Evolutionary conservation across 2,797 vertebrate genomes (phyloP).

Genomic region (Distichodus sexfasciatus): DNA sequence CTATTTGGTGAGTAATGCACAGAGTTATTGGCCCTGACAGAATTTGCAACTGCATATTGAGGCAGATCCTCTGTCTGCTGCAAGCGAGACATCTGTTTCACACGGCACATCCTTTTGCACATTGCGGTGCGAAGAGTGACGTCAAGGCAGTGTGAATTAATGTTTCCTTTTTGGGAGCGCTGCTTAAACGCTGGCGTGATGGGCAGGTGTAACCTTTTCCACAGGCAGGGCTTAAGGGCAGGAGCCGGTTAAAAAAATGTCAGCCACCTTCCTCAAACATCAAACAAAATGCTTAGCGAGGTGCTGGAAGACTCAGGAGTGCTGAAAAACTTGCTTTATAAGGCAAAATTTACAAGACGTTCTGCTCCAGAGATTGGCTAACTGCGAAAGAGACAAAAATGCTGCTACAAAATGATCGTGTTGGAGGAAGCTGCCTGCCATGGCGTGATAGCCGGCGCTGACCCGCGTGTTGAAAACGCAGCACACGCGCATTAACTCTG

Average conservation of each 20-base stretch:
- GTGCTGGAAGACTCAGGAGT: not conserved
- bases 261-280: not conserved
- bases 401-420: not conserved
- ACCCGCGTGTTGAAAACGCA: slow-evolving; percentile 18
- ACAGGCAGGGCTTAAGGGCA: not conserved
- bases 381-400: not conserved
- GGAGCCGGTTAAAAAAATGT: not conserved
- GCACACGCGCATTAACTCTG: slow-evolving; percentile 31
- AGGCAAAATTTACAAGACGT: not conserved
- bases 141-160: slow-evolving; percentile 24
- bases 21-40: slow-evolving; percentile 47
- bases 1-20: slow-evolving; percentile 50
- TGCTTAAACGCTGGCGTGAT: slow-evolving; percentile 8
- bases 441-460: slow-evolving; percentile 17
- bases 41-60: slow-evolving; percentile 33
- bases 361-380: not conserved
- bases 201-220: slow-evolving; percentile 14
- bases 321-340: not conserved
- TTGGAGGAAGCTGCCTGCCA: slow-evolving; percentile 18
- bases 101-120: slow-evolving; percentile 12
- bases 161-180: slow-evolving; percentile 23
- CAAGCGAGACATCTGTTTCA: slow-evolving; percentile 20
- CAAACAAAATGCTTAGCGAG: not conserved
- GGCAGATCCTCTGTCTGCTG: slow-evolving; percentile 32
- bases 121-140: slow-evolving; percentile 5